Evolutionary conservation across 2,113 vertebrate species (phyloP), one percentile per base, ranked within the genome.

Genomic region (Apteryx mantelli): DNA sequence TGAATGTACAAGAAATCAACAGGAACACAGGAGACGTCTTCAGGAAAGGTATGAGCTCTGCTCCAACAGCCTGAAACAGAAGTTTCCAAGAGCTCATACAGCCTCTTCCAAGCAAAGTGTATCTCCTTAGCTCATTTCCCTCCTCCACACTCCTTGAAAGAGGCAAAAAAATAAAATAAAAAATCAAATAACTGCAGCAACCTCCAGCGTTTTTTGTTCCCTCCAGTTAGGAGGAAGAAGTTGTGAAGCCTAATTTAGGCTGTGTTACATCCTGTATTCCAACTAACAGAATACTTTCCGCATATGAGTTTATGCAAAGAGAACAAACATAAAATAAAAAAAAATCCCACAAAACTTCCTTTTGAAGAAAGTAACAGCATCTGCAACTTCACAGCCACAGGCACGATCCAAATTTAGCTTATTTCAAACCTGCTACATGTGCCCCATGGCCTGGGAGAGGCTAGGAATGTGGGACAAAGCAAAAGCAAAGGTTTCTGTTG

Each of bases 301-400:
- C 48, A 2, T 68, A 69, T 9, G 65, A 92, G 60, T 71, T 90
- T 73, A 94, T 65, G 56, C 81, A 73, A 92, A 79, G 53, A 63
- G 84, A 97, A 61, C 32, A 42, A 82, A 26, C 0, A 0, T 44
- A 21, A 79, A 87, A 76, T 38, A 69, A 66, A 58, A 66, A 18
- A 18, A 71, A 76, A 48, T 50, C 12, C 24, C 60, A 71, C 82
- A 90, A 48, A 96, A 74, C 68, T 90, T 96, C 81, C 86, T 97
- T 93, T 40, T 77, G 79, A 94, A 86, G 61, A 92, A 93, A 96
- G 79, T 25, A 53, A 88, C 50, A 40, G 30, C 94, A 86, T 8
- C 87, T 30, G 89, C 88, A 93, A 81, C 92, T 78, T 68, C 25
- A 50, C 96, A 96, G 79, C 66, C 89, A 70, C 88, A 85, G 84